phyloP scores from a whole-genome alignment of 2,113 vertebrate genomes.

The Alethe diademata region DNA sequence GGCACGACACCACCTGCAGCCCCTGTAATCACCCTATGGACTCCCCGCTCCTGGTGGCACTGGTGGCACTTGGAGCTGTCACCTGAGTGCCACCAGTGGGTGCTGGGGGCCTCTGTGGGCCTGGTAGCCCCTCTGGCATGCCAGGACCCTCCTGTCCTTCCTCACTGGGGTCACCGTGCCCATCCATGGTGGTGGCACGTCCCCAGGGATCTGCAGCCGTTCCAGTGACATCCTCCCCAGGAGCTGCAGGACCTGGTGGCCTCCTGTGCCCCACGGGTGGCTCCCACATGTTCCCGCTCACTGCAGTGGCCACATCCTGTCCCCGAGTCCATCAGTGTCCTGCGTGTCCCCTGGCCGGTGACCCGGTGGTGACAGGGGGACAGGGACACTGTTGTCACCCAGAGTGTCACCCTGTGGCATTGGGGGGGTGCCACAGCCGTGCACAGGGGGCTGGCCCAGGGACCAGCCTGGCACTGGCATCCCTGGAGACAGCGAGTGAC shows the following conservation, averaged over 20 bases:
- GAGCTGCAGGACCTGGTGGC: neutral
- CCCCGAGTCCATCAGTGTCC: accelerated
- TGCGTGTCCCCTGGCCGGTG: too few species aligned
- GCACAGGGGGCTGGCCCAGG: neutral
- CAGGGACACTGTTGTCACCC: neutral
- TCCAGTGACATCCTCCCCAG: neutral
- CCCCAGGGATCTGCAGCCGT: neutral
- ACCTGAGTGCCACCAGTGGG: neutral
- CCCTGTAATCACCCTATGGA: accelerated
- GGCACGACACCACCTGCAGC: neutral
- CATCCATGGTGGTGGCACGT: accelerated
- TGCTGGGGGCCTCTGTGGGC: neutral
- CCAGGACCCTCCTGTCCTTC: neutral
- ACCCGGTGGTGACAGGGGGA: accelerated
- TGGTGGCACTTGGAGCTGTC: neutral
- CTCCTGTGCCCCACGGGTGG: neutral
- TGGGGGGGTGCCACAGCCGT: neutral
- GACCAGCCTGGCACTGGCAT: neutral
- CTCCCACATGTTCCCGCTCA: accelerated
- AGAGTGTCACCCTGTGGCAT: accelerated
- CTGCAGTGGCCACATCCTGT: neutral
- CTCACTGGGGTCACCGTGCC: neutral
- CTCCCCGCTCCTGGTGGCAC: neutral
- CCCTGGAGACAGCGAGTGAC: neutral
- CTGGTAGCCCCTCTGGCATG: neutral